Evolutionary conservation across 2,888 invertebrate genomes (phyloP).

Genomic region (Priocnemis perturbator): DNA sequence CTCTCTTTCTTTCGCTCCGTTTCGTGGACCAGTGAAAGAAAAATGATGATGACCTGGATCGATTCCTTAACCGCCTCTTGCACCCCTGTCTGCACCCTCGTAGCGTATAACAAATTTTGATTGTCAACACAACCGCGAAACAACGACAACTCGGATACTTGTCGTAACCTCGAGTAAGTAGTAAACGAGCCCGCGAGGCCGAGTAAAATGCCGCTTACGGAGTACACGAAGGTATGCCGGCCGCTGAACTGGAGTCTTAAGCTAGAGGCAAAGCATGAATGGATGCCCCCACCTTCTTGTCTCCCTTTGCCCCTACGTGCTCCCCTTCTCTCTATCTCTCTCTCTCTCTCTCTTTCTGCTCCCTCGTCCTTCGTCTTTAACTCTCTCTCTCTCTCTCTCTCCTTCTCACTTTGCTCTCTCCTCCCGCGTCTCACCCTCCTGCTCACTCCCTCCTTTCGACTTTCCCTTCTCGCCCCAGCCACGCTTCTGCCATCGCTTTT

Average conservation of each 20-base stretch:
- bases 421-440: conserved; percentile 21
- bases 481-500: conserved; percentile 14
- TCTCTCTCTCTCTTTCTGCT: conserved; percentile 18
- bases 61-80: too few relatives aligned
- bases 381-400: conserved; percentile 33
- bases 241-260: conserved; percentile 71
- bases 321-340: conserved; percentile 2
- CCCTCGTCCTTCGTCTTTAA: conserved; percentile 25
- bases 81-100: too few relatives aligned
- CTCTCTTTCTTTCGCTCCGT: too few relatives aligned
- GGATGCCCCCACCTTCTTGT: conserved; percentile 67
- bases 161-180: conserved; percentile 1
- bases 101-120: too few relatives aligned
- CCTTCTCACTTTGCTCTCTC: conserved; percentile 24
- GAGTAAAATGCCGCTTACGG: conserved; percentile 41
- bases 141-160: not conserved
- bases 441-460: conserved; percentile 27
- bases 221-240: conserved; percentile 70
- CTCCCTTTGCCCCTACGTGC: conserved; percentile 43
- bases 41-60: too few relatives aligned
- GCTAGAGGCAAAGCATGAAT: conserved; percentile 73
- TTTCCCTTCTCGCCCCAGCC: conserved; percentile 18
- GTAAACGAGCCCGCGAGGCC: conserved; percentile 4
- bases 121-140: not conserved
- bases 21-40: not conserved